Base-by-base conservation (phyloP, 53 echinoderm and acorn worm species). In the Apostichopus leukothele region DNA sequence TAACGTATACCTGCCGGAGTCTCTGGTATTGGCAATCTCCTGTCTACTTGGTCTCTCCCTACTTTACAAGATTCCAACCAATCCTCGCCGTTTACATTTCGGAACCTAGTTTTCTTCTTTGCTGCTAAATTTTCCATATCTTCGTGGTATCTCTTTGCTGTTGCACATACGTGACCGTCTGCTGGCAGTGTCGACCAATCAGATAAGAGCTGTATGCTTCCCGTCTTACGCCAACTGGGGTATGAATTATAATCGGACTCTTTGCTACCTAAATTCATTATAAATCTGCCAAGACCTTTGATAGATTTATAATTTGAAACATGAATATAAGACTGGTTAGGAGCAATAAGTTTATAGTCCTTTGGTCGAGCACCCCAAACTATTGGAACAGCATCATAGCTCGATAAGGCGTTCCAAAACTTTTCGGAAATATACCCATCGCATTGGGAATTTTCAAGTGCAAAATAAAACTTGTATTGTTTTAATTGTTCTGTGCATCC, bases 361-460 rank as follows among this genome's bases (percentile, higher is more conserved):
- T 87, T 9, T 22, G 53, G 88, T 21, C 75, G 51, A 50, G 88
- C 88, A 7, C 88, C 88, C 88, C 88, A 87, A 13, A 87, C 88
- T 8, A 87, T 75, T 14, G 88, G 88, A 51, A 87, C 88, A 75
- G 8, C 75, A 21, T 87, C 16, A 52, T 25, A 75, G 19, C 75
- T 55, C 20, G 74, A 74, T 54, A 87, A 57, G 8, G 88, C 74
- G 22, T 75, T 87, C 88, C 88, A 87, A 52, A 87, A 87, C 52
- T 87, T 87, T 59, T 87, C 88, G 5, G 88, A 74, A 53, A 87
- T 87, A 55, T 87, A 87, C 6, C 88, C 88, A 4, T 87, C 88
- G 27, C 88, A 87, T 52, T 87, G 53, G 5, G 88, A 87, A 75
- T 87, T 87, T 75, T 87, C 88, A 8, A 87, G 51, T 14, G 88